Base-by-base conservation (phyloP, 1,140 invertebrate species). In the Pseudomyrmex sp. region DNA sequence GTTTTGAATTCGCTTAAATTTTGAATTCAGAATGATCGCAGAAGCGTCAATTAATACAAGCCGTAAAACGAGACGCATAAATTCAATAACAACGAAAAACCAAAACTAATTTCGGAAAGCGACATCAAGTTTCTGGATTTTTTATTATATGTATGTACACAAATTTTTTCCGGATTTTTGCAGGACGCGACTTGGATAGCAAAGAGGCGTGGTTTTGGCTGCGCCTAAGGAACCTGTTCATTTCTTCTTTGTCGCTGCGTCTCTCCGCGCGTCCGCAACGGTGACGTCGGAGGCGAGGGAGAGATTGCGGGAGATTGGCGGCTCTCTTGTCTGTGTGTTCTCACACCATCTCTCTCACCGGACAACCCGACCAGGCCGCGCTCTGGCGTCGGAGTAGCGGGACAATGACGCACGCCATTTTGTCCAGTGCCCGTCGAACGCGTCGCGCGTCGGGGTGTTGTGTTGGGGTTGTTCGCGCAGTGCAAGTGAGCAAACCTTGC, bases 401-500 rank as follows among this genome's bases (percentile, higher is more conserved):
- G 82, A 84, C 63, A 87, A 56, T 52, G 35, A 61, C 52, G 69
- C 83, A 76, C 88, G 88, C 88, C 88, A 89, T 89, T 86, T 89
- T 89, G 88, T 89, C 79, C 85, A 89, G 88, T 89, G 74, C 72
- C 70, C 74, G 58, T 76, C 88, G 84, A 88, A 88, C 88, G 87
- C 88, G 84, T 89, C 84, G 77, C 68, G 88, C 84, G 88, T 89
- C 79, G 83, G 77, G 88, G 61, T 82, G 79, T 66, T 65, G n/a
- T 10, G 61, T n/a, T 18, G 46, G 88, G 87, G 88, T 88, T 77
- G 76, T 73, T 86, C 70, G 35, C 20, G 5, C 35, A 35, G 35
- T 35, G 35, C 35, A 35, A 35, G 35, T 70, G 65, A 8, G 54
- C 44, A 48, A 63, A n/a, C 56, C 56, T 35, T 35, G 35, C 35